Conservation (phyloP, 1,140 invertebrate species). For the Grapholita molesta region DNA sequence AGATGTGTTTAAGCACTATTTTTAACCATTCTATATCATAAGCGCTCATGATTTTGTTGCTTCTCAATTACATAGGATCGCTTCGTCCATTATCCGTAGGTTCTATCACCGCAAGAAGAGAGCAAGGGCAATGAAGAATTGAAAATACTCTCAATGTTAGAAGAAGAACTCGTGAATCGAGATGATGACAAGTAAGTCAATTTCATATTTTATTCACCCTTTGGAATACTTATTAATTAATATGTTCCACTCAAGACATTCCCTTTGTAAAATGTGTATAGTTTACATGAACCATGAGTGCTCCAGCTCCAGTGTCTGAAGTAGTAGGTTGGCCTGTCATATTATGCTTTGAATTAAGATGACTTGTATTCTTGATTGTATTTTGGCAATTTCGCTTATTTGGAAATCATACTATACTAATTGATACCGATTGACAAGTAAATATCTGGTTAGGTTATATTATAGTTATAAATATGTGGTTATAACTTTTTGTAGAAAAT, state of each 20-base stretch:
- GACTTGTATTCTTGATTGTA: too few species aligned
- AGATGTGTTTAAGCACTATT: slow-evolving; percentile 31
- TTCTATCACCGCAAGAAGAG: slow-evolving; percentile 71
- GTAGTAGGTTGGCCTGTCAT: background rate
- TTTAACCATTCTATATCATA: slow-evolving; percentile 34
- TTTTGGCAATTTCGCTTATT: too few species aligned
- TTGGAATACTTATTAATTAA: slow-evolving; percentile 17
- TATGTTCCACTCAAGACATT: background rate
- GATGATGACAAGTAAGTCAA: slow-evolving; percentile 85
- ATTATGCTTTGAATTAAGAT: background rate
- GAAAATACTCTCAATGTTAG: slow-evolving; percentile 78
- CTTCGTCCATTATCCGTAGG: slow-evolving; percentile 67
- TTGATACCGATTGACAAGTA: too few species aligned
- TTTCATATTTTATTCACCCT: slow-evolving; percentile 21
- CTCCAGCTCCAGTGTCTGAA: slow-evolving; percentile 5
- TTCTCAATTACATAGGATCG: slow-evolving; percentile 61
- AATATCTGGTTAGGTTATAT: too few species aligned
- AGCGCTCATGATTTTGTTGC: slow-evolving; percentile 52
- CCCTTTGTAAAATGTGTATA: background rate
- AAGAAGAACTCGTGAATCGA: slow-evolving; percentile 89
- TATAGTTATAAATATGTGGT: too few species aligned
- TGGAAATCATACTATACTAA: too few species aligned
- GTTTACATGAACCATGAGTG: background rate
- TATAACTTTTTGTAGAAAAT: too few species aligned
- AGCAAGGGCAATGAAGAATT: slow-evolving; percentile 60